A percentile compares a stretch with the other conserved stretches of the same genome.
phyloP scores from a whole-genome alignment of 2,113 vertebrate genomes.

The Ranitomeya variabilis region DNA sequence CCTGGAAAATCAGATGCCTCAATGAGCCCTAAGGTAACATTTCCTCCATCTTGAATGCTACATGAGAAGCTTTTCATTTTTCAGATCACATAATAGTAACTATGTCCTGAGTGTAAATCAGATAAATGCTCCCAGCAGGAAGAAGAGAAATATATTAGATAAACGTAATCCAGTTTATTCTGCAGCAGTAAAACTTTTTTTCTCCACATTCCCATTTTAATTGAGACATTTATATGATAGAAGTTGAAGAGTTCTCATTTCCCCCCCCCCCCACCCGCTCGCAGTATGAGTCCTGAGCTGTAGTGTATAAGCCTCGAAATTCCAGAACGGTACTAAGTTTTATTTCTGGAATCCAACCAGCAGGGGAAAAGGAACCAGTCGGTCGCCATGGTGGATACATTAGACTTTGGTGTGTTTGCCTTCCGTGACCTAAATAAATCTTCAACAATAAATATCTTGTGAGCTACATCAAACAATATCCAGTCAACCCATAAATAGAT shows the following conservation, averaged over 20 bases:
- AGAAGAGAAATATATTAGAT: constrained; percentile 16
- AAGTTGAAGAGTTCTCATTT: constrained; percentile 22
- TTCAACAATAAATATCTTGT: constrained; percentile 25
- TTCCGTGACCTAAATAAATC: constrained; percentile 40
- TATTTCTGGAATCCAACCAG: constrained; percentile 22
- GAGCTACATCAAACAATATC: constrained; percentile 16
- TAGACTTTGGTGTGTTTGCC: constrained; percentile 29
- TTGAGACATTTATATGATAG: constrained; percentile 23
- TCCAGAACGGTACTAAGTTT: constrained; percentile 17
- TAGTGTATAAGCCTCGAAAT: constrained; percentile 2
- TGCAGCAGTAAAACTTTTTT: constrained; percentile 12
- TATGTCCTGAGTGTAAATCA: constrained; percentile 12
- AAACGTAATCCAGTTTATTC: constrained; percentile 9
- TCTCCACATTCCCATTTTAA: constrained; percentile 20
- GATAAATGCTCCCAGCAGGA: constrained; percentile 34
- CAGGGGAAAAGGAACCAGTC: constrained; percentile 7
- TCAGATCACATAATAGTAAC: neutral
- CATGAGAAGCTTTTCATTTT: neutral
- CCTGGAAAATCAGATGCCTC: too few species aligned
- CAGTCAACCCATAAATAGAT: constrained; percentile 30
- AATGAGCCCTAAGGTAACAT: neutral
- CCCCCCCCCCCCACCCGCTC: neutral
- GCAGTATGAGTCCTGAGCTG: neutral
- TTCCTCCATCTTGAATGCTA: neutral
- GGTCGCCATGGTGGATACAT: constrained; percentile 9